phyloP scores from a whole-genome alignment of 2,113 vertebrate genomes.

The Sylvia atricapilla region DNA sequence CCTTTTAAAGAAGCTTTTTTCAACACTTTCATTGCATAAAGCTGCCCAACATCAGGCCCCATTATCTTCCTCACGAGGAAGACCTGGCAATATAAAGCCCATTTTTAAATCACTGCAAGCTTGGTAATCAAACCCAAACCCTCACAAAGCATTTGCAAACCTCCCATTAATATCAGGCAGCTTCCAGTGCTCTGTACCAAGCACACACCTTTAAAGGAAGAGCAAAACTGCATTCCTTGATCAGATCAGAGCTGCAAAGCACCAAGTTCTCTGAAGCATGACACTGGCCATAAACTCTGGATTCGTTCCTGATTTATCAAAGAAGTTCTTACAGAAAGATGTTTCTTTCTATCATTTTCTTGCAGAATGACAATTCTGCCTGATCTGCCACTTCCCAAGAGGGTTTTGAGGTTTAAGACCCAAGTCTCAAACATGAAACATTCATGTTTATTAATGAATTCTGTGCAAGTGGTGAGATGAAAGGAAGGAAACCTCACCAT shows the following conservation, averaged over 20 bases:
- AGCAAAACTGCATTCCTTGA: background rate
- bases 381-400: background rate
- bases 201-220: background rate
- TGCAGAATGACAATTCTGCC: background rate
- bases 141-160: background rate
- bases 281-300: background rate
- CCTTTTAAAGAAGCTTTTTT: conserved; percentile 99
- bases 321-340: background rate
- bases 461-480: background rate
- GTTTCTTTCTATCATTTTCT: background rate
- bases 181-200: background rate
- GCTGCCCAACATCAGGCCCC: conserved; percentile 92
- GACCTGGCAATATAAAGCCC: conserved; percentile 75
- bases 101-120: background rate
- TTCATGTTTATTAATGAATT: background rate
- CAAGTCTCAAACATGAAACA: background rate
- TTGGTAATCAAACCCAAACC: background rate
- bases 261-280: background rate
- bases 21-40: conserved; percentile 99
- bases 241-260: background rate
- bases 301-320: background rate
- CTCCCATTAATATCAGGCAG: background rate
- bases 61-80: conserved; percentile 93
- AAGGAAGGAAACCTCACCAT: background rate
- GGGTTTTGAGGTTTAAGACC: background rate